Evolutionary conservation across 2,888 invertebrate genomes (phyloP).

Genomic region (Orthonychiurus folsomi): DNA sequence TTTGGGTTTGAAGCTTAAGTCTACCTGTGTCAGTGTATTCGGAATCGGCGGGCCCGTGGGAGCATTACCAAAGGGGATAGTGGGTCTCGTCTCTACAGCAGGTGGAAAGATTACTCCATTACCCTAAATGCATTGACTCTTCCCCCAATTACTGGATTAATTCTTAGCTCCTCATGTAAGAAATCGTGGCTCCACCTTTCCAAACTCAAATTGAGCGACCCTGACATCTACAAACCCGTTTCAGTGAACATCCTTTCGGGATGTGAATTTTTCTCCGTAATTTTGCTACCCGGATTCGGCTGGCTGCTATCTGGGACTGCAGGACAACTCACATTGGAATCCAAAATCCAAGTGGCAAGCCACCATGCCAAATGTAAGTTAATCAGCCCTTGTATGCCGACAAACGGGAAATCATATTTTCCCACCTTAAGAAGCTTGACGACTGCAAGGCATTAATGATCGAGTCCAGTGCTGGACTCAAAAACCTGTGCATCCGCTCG

Average conservation of each 20-base stretch:
- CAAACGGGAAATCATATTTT: too few species aligned
- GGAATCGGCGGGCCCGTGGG: slow-evolving; percentile 1
- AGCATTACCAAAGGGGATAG: slow-evolving; percentile 1
- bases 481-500: too few species aligned
- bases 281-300: neutral
- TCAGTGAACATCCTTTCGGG: too few species aligned
- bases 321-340: too few species aligned
- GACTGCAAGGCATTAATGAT: too few species aligned
- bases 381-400: too few species aligned
- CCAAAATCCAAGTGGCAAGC: too few species aligned
- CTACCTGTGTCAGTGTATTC: neutral
- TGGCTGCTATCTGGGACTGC: slow-evolving; percentile 9
- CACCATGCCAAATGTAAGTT: too few species aligned
- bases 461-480: too few species aligned
- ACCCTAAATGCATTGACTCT: neutral
- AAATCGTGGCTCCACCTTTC: neutral
- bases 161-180: neutral
- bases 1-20: neutral
- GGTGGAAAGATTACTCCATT: neutral
- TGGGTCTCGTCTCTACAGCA: neutral
- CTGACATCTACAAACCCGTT: too few species aligned
- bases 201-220: too few species aligned
- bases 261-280: neutral
- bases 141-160: neutral
- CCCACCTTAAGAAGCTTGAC: too few species aligned